Evolutionary conservation across 2,797 vertebrate species (phyloP), one percentile per base, ranked within the genome.

Genomic region (Gila robusta): DNA sequence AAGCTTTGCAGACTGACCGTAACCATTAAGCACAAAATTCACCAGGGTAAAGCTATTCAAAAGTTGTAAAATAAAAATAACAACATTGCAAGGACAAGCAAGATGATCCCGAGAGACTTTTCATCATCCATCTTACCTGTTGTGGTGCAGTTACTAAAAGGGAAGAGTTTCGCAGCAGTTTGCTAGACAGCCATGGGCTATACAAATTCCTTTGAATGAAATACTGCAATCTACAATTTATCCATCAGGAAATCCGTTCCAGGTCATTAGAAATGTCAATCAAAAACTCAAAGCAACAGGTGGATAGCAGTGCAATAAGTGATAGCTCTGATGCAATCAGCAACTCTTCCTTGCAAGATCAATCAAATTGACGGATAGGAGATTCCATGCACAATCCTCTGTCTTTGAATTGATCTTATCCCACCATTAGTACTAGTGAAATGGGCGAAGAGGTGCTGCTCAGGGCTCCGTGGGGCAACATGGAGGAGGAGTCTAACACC

Each of bases 401-500:
- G 47, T 82, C 83, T 84, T 79, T 87, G 85, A 74, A 81, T 84
- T 54, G 78, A 85, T 89, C 83, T 87, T 82, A 88, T 89, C 90
- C 89, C 91, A 90, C 89, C 88, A 91, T 87, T 87, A 79, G 91
- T 66, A 49, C 52, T 85, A 90, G 92, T 94, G 87, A 93, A 93
- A 86, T 92, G 93, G 90, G 54, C 56, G 70, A 87, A 87, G 84
- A 90, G 88, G 78, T 93, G 91, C 90, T 93, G 87, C 87, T 90
- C 88, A 91, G 88, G 87, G 84, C 90, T 90, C 44, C 90, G 85
- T 88, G 89, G 91, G 91, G 81, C 62, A 83, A 74, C 71, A 64
- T 21, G 16, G 77, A 84, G 96, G 96, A 90, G 96, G 95, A 95
- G 95, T 93, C 94, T 94, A 81, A 86, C 44, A 73, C 85, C 79